phyloP scores from a whole-genome alignment of 2,888 invertebrate genomes.

The Erebia ligea region DNA sequence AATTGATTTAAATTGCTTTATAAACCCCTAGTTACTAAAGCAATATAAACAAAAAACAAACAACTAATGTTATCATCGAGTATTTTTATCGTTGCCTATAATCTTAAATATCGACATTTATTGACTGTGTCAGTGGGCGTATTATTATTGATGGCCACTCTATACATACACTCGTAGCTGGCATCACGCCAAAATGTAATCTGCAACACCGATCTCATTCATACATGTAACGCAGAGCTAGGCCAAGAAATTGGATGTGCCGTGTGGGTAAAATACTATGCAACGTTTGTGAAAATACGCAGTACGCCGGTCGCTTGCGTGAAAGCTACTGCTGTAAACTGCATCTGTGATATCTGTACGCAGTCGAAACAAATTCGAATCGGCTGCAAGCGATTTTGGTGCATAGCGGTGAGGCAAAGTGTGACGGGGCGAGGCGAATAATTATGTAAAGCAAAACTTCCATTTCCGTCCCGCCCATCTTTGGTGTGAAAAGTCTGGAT shows the following conservation, averaged over 20 bases:
- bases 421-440: too few relatives aligned
- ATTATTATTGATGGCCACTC: slow-evolving; percentile 7
- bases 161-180: neutral
- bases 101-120: slow-evolving; percentile 2
- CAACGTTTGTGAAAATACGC: too few relatives aligned
- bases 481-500: too few relatives aligned
- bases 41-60: neutral
- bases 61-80: neutral
- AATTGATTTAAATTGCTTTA: neutral
- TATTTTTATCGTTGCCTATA: neutral
- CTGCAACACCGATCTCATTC: slow-evolving; percentile 4
- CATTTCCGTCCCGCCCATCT: too few relatives aligned
- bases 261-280: too few relatives aligned
- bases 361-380: too few relatives aligned
- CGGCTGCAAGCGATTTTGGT: too few relatives aligned
- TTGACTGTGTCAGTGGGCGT: slow-evolving; percentile 6
- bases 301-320: too few relatives aligned
- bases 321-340: too few relatives aligned
- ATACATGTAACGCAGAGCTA: neutral
- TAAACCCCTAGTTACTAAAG: neutral
- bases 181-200: neutral
- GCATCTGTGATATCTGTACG: too few relatives aligned
- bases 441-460: too few relatives aligned
- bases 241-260: neutral
- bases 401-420: too few relatives aligned